Percentiles rank a stretch among this genome's conserved stretches.
phyloP scores from a whole-genome alignment of 2,888 invertebrate genomes.

The Leistus spinibarbis region DNA sequence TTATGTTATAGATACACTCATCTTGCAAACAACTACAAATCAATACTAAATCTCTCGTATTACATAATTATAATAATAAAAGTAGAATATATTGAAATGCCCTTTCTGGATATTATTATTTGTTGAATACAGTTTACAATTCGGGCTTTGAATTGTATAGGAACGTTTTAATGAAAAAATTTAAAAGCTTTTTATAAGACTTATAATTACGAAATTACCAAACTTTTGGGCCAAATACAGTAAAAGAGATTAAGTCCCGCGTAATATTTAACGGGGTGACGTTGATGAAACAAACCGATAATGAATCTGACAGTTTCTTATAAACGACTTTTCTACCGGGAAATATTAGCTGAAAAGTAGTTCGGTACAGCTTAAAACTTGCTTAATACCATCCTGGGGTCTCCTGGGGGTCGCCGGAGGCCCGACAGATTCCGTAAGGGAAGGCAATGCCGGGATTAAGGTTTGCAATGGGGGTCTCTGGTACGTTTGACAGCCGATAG shows the following conservation, averaged over 20 bases:
- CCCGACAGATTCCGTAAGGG: slow-evolving; percentile 17
- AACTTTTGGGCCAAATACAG: too few relatives aligned
- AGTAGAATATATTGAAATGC: too few relatives aligned
- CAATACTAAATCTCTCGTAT: background rate
- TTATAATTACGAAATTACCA: too few relatives aligned
- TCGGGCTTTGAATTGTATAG: too few relatives aligned
- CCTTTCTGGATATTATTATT: too few relatives aligned
- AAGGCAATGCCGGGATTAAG: background rate
- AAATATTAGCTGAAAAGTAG: slow-evolving; percentile 30
- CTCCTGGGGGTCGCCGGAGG: slow-evolving; percentile 7
- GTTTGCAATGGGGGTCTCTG: background rate
- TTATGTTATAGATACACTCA: background rate
- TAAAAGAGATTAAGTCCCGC: background rate
- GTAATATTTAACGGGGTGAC: background rate
- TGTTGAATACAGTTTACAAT: too few relatives aligned
- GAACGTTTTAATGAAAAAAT: too few relatives aligned
- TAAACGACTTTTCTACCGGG: slow-evolving; percentile 18
- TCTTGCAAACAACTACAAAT: background rate
- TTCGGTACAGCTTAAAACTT: slow-evolving; percentile 41
- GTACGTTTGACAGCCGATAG: slow-evolving; percentile 13
- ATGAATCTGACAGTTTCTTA: slow-evolving; percentile 24
- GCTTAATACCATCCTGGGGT: slow-evolving; percentile 40
- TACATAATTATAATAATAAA: background rate
- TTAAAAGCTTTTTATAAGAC: too few relatives aligned
- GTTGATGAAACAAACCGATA: slow-evolving; percentile 16